Percentiles rank a stretch among this genome's conserved stretches.
Evolutionary conservation across 1,140 invertebrate species (phyloP).

Genomic region (Drosophila repletoides): DNA sequence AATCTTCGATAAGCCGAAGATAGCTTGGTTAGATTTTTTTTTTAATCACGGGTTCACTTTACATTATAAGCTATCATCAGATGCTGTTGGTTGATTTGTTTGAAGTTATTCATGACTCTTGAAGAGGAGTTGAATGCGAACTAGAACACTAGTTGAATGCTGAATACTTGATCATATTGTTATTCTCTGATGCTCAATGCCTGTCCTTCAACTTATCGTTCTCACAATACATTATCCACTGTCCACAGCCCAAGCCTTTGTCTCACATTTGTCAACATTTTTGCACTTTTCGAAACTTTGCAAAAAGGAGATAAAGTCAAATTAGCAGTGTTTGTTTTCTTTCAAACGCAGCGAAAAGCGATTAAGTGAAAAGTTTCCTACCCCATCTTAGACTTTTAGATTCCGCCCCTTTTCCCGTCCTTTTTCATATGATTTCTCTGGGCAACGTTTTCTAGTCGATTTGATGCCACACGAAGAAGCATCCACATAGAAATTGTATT

Average conservation of each 20-base stretch:
- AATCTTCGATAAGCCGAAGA: too few relatives aligned
- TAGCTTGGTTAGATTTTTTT: too few relatives aligned
- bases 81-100: too few relatives aligned
- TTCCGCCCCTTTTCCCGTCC: background rate
- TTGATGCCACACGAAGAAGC: constrained; percentile 54
- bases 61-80: too few relatives aligned
- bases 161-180: constrained; percentile 28
- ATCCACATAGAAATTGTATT: constrained; percentile 65
- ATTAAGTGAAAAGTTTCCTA: constrained; percentile 73
- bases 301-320: constrained; percentile 66
- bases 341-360: constrained; percentile 72
- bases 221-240: too few relatives aligned
- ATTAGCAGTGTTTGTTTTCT: constrained; percentile 77
- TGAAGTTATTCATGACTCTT: constrained; percentile 43
- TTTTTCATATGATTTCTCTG: background rate
- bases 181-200: background rate
- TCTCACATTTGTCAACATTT: background rate
- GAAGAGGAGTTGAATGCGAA: constrained; percentile 26
- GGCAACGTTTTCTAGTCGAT: constrained; percentile 63
- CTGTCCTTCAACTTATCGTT: background rate
- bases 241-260: too few relatives aligned
- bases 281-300: constrained; percentile 38
- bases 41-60: too few relatives aligned
- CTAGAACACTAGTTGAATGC: constrained; percentile 36
- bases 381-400: background rate